Conservation (phyloP, 2,113 vertebrate genomes). For the Orthonyx spaldingii region DNA sequence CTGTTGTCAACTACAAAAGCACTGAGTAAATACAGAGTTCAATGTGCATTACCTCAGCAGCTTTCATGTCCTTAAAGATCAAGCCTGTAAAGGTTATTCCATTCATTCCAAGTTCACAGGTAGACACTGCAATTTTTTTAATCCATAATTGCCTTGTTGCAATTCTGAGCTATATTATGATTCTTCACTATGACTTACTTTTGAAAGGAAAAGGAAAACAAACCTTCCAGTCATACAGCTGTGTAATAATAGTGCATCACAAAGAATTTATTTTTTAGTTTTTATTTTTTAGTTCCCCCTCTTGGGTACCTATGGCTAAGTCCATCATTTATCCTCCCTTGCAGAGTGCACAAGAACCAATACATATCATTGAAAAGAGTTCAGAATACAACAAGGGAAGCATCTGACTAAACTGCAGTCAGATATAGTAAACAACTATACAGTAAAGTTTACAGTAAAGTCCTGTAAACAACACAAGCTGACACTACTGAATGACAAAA, state of each 20-base stretch:
- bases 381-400: constrained; percentile 22
- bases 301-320: background rate
- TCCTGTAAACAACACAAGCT: background rate
- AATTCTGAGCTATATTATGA: background rate
- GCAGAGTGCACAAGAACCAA: constrained; percentile 15
- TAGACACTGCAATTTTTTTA: background rate
- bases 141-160: background rate
- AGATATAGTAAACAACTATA: no score
- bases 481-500: background rate
- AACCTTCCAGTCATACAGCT: background rate
- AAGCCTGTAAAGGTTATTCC: background rate
- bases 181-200: background rate
- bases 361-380: background rate
- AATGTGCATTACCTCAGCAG: background rate
- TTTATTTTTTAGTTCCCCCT: background rate
- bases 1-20: background rate
- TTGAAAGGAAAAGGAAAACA: background rate
- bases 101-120: background rate
- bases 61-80: background rate
- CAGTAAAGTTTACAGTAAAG: no score
- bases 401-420: background rate
- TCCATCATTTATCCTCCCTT: background rate
- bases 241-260: background rate
- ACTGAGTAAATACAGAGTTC: background rate
- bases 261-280: background rate